Percentiles rank a stretch among this genome's conserved stretches.
Evolutionary conservation across 2,888 invertebrate genomes (phyloP).

Genomic region (Desoria tigrina): DNA sequence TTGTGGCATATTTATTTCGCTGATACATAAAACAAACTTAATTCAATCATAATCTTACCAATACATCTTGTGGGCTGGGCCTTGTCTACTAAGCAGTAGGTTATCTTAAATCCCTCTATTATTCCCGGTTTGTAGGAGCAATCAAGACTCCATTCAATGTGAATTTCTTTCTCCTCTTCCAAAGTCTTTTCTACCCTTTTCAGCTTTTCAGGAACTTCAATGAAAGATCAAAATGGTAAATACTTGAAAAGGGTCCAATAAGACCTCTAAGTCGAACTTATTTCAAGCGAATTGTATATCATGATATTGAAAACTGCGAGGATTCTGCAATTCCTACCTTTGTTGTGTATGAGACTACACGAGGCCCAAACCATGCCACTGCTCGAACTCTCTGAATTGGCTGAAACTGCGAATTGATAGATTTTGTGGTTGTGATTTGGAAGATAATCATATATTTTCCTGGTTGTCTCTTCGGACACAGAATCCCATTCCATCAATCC

Average conservation of each 20-base stretch:
- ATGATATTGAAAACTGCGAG: background rate
- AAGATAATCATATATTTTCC: conserved; percentile 34
- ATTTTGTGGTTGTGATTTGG: conserved; percentile 57
- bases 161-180: conserved; percentile 62
- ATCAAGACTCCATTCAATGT: conserved; percentile 74
- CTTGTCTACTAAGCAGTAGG: conserved; percentile 68
- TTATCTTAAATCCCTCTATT: conserved; percentile 72
- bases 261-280: background rate
- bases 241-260: conserved; percentile 10
- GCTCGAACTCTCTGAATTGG: conserved; percentile 68
- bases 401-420: conserved; percentile 79
- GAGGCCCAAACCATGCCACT: conserved; percentile 85
- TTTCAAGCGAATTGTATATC: background rate
- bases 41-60: conserved; percentile 24
- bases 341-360: conserved; percentile 66
- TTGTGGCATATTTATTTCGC: too few relatives aligned
- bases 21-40: background rate
- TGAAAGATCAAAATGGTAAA: conserved; percentile 32
- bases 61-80: conserved; percentile 28
- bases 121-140: conserved; percentile 72
- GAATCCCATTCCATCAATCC: conserved; percentile 47
- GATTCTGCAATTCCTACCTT: conserved; percentile 54
- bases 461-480: conserved; percentile 27
- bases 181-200: conserved; percentile 62
- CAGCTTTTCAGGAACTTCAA: conserved; percentile 64